Evolutionary conservation across 2,113 vertebrate species (phyloP).

Genomic region (Apaloderma vittatum): DNA sequence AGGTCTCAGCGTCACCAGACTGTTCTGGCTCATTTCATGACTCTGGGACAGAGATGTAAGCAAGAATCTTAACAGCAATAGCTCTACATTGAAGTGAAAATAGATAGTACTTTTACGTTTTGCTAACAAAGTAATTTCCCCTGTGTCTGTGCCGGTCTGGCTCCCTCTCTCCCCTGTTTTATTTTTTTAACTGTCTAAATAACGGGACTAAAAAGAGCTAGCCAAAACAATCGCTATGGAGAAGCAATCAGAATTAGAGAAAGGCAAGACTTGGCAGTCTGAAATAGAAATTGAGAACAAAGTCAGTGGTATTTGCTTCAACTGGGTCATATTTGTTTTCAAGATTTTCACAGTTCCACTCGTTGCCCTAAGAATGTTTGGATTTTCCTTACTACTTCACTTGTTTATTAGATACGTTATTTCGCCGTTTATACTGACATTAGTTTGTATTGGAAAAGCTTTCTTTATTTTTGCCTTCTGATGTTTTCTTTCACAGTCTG

Average conservation of each 20-base stretch:
- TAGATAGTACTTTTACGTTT: accelerated
- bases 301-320: conserved; percentile 37
- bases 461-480: not conserved
- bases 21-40: not conserved
- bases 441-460: not conserved
- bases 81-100: not conserved
- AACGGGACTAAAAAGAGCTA: not conserved
- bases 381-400: not conserved
- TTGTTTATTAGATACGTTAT: not conserved
- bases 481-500: not conserved
- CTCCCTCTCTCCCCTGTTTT: not conserved
- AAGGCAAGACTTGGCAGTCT: conserved; percentile 34
- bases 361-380: not conserved
- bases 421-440: not conserved
- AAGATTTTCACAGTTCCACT: conserved; percentile 15
- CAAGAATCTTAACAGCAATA: not conserved
- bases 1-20: not conserved
- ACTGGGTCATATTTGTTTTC: conserved; percentile 48
- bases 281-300: conserved; percentile 25
- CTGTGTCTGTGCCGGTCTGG: not conserved
- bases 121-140: not conserved
- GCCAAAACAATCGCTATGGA: conserved; percentile 58
- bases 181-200: conserved; percentile 1
- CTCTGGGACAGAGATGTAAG: not conserved
- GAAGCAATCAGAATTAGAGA: conserved; percentile 52